A percentile compares a stretch with the other conserved stretches of the same genome.
These are phyloP conservation scores for Calliopum simillimum DNA, from an alignment of 2,888 invertebrate genomes.

Conservation along the genomic window DNA sequence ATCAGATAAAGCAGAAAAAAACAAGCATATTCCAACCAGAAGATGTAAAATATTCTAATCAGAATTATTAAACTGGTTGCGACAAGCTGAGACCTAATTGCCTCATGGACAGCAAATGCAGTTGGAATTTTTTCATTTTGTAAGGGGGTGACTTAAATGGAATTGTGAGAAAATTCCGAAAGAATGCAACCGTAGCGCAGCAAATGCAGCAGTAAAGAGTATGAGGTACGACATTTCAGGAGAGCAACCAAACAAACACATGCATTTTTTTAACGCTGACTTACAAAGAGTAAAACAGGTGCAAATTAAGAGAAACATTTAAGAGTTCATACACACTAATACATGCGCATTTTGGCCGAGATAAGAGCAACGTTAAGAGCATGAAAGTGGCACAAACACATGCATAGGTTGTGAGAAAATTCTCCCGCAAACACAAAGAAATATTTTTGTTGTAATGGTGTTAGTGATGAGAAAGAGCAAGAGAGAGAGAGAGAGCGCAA, in stretches of 20 bases:
- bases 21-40: constrained; percentile 34
- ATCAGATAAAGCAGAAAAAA: not conserved
- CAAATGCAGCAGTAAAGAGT: not conserved
- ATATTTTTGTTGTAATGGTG: constrained; percentile 26
- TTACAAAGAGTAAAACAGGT: constrained; percentile 47
- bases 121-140: too few species aligned
- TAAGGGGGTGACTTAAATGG: too few species aligned
- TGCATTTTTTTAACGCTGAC: constrained; percentile 1
- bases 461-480: constrained; percentile 48
- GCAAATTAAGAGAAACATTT: constrained; percentile 39
- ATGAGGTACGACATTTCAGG: too few species aligned
- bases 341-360: constrained; percentile 30
- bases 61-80: constrained; percentile 39
- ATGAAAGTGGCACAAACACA: constrained; percentile 47
- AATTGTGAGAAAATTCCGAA: too few species aligned
- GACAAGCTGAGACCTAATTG: too few species aligned
- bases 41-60: constrained; percentile 62
- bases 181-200: constrained; percentile 11
- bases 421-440: not conserved
- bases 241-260: not conserved
- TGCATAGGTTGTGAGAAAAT: constrained; percentile 36
- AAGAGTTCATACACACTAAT: constrained; percentile 37
- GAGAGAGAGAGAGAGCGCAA: constrained; percentile 11
- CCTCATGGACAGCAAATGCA: constrained; percentile 52
- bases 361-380: constrained; percentile 34